Evolutionary conservation across 2,797 vertebrate species (phyloP), one percentile per base, ranked within the genome.

Genomic region (Hyperoplus lanceolatus): DNA sequence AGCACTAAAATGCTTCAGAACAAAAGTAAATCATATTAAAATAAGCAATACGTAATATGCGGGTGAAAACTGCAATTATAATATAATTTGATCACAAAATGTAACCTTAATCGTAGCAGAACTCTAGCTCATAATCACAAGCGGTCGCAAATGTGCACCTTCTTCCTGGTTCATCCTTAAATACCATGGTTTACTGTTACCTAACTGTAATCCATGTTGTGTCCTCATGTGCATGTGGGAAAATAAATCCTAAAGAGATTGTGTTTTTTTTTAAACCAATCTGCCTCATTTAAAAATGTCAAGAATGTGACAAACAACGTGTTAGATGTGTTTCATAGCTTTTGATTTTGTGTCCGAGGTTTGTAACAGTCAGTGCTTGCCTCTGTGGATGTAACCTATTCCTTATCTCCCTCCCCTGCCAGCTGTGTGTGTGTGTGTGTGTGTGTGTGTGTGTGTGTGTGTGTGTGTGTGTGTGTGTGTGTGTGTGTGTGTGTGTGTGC

Each of bases 401-500:
- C 41, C 6, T 39, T 42, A 50, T 65, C 64, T 76, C 36, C 29
- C 15, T 65, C 43, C 58, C 16, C 58, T 65, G 66, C 7, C 45
- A 38, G 14, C 49, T 41, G 46, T 65, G 54, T 61, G 69, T 62
- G 62, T 3, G 29, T 29, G 29, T 29, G 29, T 29, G 3, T 29
- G 2, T 13, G 57, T 60, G 60, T 43, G 39, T 66, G 39, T 54
- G 48, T 36, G 51, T 38, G 60, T 69, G 38, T 65, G 39, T 18
- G 41, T 66, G 54, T 75, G 45, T 73, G 0, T 72, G 7, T 39
- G 18, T 58, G 55, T 29, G 2, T 13, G 57, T 60, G 60, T 43
- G 39, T 66, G 39, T 54, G 48, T 36, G 51, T 38, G 60, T 15
- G 49, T 43, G 8, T 36, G 21, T 8, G 60, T 16, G 43, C 29